A percentile compares a stretch with the other conserved stretches of the same genome.
Conservation (phyloP, 2,113 vertebrate species). For the Phylloscopus whistleri region DNA sequence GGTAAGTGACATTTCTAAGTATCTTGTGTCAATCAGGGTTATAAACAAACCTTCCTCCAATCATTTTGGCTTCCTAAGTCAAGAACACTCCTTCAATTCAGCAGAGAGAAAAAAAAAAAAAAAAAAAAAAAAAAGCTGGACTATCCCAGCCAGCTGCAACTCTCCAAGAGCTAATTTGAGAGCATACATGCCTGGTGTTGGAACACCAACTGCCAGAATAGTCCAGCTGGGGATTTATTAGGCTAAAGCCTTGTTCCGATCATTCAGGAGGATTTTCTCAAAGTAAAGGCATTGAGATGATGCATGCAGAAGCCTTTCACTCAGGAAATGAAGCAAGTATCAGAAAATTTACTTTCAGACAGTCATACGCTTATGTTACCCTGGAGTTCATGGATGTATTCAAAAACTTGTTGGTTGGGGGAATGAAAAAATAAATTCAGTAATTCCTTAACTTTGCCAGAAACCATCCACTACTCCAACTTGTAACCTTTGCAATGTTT, state of each 20-base stretch:
- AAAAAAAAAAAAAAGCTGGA: not conserved
- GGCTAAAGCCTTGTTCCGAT: not conserved
- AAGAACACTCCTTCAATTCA: not conserved
- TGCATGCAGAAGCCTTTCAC: not conserved
- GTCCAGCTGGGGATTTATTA: constrained; percentile 8
- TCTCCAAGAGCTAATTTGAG: constrained; percentile 2
- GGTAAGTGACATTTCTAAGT: not conserved
- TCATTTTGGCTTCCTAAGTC: not conserved
- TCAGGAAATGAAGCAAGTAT: not conserved
- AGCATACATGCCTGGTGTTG: not conserved
- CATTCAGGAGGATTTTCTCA: not conserved
- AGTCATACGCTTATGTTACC: not conserved
- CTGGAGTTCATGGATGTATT: not conserved
- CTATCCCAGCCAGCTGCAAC: constrained; percentile 30
- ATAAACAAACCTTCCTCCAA: not conserved
- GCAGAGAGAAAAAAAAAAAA: rapidly evolving
- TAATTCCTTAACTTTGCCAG: not conserved
- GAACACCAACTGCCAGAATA: not conserved
- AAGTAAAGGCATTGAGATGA: not conserved
- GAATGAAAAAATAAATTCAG: not conserved
- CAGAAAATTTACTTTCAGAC: not conserved
- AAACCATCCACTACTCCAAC: not conserved
- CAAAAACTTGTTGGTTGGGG: not conserved
- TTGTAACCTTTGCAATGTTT: not conserved
- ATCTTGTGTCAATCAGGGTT: not conserved